Evolutionary conservation across 2,113 vertebrate genomes (phyloP).

Genomic region (Grus americana): DNA sequence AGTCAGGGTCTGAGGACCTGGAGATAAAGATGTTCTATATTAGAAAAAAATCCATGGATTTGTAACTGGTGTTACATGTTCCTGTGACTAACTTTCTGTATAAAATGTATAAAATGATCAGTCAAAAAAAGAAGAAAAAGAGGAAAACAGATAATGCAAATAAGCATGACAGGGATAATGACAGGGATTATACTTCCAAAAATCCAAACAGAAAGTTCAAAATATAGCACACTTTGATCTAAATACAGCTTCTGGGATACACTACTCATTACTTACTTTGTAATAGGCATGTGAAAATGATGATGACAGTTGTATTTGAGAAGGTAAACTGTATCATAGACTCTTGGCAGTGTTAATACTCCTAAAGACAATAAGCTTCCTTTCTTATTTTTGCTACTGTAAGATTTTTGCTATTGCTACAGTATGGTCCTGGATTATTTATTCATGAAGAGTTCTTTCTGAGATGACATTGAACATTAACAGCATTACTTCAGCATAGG

Average conservation of each 20-base stretch:
- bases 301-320: not conserved
- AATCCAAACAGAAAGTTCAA: slow-evolving; percentile 9
- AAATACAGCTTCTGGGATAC: slow-evolving; percentile 1
- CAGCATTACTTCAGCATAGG: not conserved
- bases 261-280: not conserved
- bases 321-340: not conserved
- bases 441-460: not conserved
- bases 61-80: not conserved
- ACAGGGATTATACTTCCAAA: not conserved
- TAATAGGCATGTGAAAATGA: not conserved
- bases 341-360: not conserved
- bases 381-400: not conserved
- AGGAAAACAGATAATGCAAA: not conserved
- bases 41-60: not conserved
- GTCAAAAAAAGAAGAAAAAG: not conserved
- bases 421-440: not conserved
- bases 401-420: not conserved
- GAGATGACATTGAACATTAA: not conserved
- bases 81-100: not conserved
- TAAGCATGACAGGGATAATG: not conserved
- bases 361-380: not conserved
- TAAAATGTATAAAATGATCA: not conserved
- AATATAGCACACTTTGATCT: not conserved
- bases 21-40: not conserved
- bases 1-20: not conserved